Conservation (phyloP, 2,797 vertebrate genomes). For the Enteromius fasciolatus region DNA sequence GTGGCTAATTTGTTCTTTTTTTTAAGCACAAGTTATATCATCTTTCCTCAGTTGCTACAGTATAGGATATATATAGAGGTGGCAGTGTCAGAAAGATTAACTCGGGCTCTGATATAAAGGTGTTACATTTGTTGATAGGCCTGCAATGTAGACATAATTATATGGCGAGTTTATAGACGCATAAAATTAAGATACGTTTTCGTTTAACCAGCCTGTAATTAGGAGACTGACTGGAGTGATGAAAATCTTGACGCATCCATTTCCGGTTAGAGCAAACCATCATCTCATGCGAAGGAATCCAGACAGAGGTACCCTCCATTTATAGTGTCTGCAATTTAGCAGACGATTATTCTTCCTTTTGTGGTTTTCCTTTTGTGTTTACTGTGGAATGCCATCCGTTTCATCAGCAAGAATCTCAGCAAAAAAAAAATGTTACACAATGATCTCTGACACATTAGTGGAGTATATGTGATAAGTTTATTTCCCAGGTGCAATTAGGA, state of each 20-base stretch:
- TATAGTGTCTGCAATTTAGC: constrained; percentile 47
- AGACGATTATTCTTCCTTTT: constrained; percentile 54
- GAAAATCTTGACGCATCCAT: constrained; percentile 38
- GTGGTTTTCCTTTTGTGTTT: constrained; percentile 66
- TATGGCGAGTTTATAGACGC: constrained; percentile 42
- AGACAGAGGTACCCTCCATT: constrained; percentile 53
- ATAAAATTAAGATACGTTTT: constrained; percentile 54
- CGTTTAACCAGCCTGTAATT: constrained; percentile 53
- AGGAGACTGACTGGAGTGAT: constrained; percentile 29
- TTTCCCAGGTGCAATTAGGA: too few relatives aligned
- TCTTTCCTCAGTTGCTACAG: background rate
- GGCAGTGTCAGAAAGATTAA: background rate
- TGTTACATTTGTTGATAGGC: constrained; percentile 32
- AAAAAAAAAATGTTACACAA: constrained; percentile 18
- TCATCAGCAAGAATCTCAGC: constrained; percentile 38
- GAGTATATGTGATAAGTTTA: background rate
- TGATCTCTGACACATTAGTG: background rate
- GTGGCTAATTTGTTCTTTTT: background rate
- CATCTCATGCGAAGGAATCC: constrained; percentile 45
- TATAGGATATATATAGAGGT: background rate
- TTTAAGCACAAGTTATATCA: background rate
- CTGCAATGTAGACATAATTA: constrained; percentile 52
- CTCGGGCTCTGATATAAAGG: background rate
- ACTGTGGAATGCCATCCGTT: constrained; percentile 37
- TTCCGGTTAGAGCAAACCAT: constrained; percentile 43